Conservation (phyloP, 2,888 invertebrate species). For the Cetonia aurata region DNA sequence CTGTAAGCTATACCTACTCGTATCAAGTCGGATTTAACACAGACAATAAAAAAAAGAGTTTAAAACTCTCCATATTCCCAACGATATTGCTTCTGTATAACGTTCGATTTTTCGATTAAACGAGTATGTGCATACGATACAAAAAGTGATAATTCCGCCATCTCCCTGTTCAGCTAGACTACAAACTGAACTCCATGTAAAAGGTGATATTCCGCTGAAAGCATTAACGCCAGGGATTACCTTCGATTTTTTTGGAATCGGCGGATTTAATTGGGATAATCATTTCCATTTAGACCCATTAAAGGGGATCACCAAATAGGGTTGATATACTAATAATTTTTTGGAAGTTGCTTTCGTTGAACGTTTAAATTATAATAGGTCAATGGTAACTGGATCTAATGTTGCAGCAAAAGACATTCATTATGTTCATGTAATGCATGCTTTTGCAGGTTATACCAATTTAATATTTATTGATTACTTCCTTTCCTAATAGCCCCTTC, state of each 20-base stretch:
- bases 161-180: neutral
- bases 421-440: no score
- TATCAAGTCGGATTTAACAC: neutral
- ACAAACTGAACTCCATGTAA: neutral
- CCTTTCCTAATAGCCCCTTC: no score
- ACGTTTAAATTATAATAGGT: no score
- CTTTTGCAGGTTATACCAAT: no score
- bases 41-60: neutral
- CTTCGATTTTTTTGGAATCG: neutral
- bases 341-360: neutral
- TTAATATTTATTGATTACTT: no score
- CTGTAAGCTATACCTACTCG: neutral
- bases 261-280: neutral
- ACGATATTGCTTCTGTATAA: neutral
- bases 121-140: neutral
- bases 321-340: slow-evolving; percentile 1
- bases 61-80: neutral
- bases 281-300: slow-evolving; percentile 9
- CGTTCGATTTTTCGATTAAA: slow-evolving; percentile 5
- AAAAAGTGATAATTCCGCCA: slow-evolving; percentile 1
- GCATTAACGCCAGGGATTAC: slow-evolving; percentile 3
- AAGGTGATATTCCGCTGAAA: neutral
- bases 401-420: no score
- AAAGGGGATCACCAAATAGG: neutral
- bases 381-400: no score